phyloP scores from a whole-genome alignment of 35 echinoderm and acorn worm genomes.

The Heliocidaris erythrogramma region DNA sequence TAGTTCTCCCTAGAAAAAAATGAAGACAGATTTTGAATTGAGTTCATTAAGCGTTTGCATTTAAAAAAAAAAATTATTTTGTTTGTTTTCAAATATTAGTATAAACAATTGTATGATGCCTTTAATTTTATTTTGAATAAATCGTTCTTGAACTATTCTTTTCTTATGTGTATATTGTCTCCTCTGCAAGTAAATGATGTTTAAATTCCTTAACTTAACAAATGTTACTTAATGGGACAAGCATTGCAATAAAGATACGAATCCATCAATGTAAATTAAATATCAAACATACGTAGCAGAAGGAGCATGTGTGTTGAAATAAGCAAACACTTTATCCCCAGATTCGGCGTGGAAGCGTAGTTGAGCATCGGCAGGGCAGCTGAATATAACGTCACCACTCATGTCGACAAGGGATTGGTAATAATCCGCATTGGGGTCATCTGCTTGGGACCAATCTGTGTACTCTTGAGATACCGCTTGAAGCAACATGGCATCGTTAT shows the following conservation, averaged over 20 bases:
- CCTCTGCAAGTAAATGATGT: no score
- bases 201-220: no score
- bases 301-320: conserved; percentile 56
- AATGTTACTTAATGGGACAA: no score
- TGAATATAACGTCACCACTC: conserved; percentile 54
- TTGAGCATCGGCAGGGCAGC: conserved; percentile 58
- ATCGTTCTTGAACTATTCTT: no score
- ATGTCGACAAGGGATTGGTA: conserved; percentile 52
- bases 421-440: conserved; percentile 64
- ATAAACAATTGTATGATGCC: no score
- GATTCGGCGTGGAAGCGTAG: conserved; percentile 49
- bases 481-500: conserved; percentile 10
- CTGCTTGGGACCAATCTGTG: conserved; percentile 65
- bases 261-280: not conserved
- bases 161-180: no score
- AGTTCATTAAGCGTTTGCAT: no score
- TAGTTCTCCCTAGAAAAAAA: no score
- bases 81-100: no score
- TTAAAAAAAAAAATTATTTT: no score
- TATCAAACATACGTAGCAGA: conserved; percentile 16
- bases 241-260: not conserved
- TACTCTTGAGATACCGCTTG: conserved; percentile 72
- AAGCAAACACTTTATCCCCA: conserved; percentile 53
- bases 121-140: no score
- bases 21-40: no score